These are phyloP conservation scores for Otolemur garnettii DNA, from an alignment of 2,113 vertebrate genomes.

Conservation along the genomic window DNA sequence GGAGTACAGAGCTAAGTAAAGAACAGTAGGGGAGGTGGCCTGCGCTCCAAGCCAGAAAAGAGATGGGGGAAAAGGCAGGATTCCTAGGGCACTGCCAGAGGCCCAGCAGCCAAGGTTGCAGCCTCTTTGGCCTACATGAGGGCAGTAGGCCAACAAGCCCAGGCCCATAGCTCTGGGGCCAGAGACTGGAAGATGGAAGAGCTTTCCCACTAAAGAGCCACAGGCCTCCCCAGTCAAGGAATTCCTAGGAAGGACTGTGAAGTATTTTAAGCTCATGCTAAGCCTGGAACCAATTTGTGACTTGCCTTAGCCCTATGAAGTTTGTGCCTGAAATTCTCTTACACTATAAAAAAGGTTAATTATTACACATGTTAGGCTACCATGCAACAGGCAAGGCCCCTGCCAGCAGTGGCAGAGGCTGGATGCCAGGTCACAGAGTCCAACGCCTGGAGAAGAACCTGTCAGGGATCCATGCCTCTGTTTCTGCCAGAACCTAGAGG, in stretches of 20 bases:
- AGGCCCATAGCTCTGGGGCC: not conserved
- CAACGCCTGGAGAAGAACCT: not conserved
- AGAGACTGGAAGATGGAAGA: not conserved
- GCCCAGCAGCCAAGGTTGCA: not conserved
- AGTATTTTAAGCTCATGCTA: not conserved
- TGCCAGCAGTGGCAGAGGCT: not conserved
- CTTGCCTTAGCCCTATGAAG: not conserved
- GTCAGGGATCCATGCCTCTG: not conserved
- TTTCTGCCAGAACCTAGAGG: not conserved
- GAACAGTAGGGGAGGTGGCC: not conserved
- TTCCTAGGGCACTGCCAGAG: not conserved
- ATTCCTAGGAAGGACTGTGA: not conserved
- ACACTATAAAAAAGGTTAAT: not conserved
- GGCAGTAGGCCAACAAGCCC: not conserved
- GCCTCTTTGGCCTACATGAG: not conserved
- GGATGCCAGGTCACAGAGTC: not conserved
- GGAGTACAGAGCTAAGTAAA: slow-evolving; percentile 31
- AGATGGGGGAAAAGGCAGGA: not conserved
- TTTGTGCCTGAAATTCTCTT: not conserved
- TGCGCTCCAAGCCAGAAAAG: not conserved
- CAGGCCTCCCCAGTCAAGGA: not conserved
- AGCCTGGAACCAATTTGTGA: not conserved
- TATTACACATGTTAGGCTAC: not conserved
- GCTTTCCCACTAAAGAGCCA: not conserved
- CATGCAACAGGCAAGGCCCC: not conserved